Percentiles rank a stretch among this genome's conserved stretches.
Conservation (phyloP, 2,113 vertebrate species). For the Trichechus manatus region DNA sequence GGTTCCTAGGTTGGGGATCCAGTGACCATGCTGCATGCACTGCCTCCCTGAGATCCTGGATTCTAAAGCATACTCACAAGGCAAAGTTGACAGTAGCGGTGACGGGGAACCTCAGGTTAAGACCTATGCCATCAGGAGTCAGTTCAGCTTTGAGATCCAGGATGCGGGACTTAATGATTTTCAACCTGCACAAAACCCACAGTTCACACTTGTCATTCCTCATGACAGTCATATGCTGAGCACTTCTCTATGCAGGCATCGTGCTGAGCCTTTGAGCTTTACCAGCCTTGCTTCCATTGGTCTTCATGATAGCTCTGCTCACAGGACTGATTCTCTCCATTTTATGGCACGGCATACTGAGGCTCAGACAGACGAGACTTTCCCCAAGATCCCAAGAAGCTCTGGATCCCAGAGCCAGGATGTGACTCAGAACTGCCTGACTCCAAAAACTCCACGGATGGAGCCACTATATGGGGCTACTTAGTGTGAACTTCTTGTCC, state of each 20-base stretch:
- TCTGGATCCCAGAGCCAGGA: background rate
- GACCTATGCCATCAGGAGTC: accelerated
- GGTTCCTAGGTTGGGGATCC: background rate
- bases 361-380: background rate
- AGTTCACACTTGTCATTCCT: background rate
- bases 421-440: background rate
- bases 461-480: too few species aligned
- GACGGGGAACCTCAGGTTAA: accelerated
- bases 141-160: accelerated
- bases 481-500: background rate
- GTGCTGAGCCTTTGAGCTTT: accelerated
- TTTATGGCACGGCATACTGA: background rate
- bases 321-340: background rate
- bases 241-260: background rate
- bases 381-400: background rate
- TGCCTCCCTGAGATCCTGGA: background rate
- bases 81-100: accelerated
- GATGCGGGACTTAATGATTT: accelerated
- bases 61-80: conserved; percentile 28
- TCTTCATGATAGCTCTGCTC: background rate
- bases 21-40: accelerated
- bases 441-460: background rate
- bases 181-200: conserved; percentile 42
- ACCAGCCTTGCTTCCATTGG: background rate
- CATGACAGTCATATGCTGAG: background rate